Evolutionary conservation across 2,113 vertebrate genomes (phyloP), one percentile per base, ranked within the genome.

Genomic region (Saccopteryx bilineata): DNA sequence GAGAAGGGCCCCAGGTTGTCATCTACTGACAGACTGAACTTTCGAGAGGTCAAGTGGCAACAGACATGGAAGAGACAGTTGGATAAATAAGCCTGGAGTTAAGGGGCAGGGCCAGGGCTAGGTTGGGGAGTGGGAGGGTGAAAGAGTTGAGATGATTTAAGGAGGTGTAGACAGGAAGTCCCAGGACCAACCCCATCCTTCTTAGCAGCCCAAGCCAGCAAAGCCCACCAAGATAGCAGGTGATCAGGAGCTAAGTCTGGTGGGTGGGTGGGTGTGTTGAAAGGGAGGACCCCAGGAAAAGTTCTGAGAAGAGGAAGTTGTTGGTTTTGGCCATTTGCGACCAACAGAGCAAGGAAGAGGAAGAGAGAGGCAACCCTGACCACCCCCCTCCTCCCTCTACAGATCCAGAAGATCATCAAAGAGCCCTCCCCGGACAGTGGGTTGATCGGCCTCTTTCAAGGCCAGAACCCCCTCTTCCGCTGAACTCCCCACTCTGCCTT

Each of bases 391-490:
- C 33, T 46, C 15, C 68, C 84, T 89, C 92, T 74, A 56, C 98
- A 99, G 99, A 98, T 99, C 96, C 99, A 99, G 98, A 99, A 99
- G 97, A 96, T 99, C 58, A 52, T 99, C 96, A 97, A 97, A 84
- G 98, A 99, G 17, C 99, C 99, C 0, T 99, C 98, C n/a, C 99
- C 99, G 4, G 99, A 99, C 97, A 99, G 99, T 0, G 98, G 98
- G 85, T 98, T 99, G 63, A 98, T 99, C 12, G 92, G 98, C 94
- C 96, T 99, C 96, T 99, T 99, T 97, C 98, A 98, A 28, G 97
- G 97, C 98, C 92, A 97, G 96, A 96, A 94, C 76, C 93, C 95
- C 31, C 89, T 96, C 82, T 90, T 96, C 83, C 72, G 50, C 58
- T 97, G 85, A 95, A 56, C 81, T n/a, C 71, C 61, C 61, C 1